phyloP scores from a whole-genome alignment of 2,888 invertebrate species.

The Alsophila aescularia region DNA sequence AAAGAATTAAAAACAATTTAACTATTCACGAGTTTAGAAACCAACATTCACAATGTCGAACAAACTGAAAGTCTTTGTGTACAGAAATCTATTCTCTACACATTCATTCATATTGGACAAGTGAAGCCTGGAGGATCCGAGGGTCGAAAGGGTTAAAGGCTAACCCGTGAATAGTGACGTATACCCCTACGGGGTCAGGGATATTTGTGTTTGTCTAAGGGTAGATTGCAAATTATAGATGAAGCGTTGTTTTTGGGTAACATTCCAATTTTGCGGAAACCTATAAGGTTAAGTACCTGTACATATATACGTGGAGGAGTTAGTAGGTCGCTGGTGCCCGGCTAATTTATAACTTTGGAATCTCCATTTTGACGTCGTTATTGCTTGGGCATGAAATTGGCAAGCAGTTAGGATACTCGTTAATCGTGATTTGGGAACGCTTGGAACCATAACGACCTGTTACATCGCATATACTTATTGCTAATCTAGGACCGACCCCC shows the following conservation, averaged over 20 bases:
- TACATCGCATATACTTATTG: too few species aligned
- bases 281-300: background rate
- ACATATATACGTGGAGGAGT: too few species aligned
- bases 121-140: slow-evolving; percentile 36
- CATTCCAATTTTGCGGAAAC: slow-evolving; percentile 1
- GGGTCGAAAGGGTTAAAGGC: slow-evolving; percentile 39
- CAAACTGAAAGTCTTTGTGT: background rate
- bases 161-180: slow-evolving; percentile 29
- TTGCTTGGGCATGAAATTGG: too few species aligned
- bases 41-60: background rate
- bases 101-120: slow-evolving; percentile 45
- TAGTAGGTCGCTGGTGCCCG: too few species aligned
- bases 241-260: slow-evolving; percentile 11
- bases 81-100: slow-evolving; percentile 19
- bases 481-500: too few species aligned
- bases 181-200: slow-evolving; percentile 3
- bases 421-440: too few species aligned
- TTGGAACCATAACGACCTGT: too few species aligned
- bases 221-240: slow-evolving; percentile 22
- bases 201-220: slow-evolving; percentile 12
- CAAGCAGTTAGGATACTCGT: too few species aligned
- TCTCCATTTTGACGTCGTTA: too few species aligned
- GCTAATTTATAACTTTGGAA: too few species aligned
- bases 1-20: too few species aligned
- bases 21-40: background rate